Conservation (phyloP, 2,113 vertebrate genomes). For the Chloropsis hardwickii region DNA sequence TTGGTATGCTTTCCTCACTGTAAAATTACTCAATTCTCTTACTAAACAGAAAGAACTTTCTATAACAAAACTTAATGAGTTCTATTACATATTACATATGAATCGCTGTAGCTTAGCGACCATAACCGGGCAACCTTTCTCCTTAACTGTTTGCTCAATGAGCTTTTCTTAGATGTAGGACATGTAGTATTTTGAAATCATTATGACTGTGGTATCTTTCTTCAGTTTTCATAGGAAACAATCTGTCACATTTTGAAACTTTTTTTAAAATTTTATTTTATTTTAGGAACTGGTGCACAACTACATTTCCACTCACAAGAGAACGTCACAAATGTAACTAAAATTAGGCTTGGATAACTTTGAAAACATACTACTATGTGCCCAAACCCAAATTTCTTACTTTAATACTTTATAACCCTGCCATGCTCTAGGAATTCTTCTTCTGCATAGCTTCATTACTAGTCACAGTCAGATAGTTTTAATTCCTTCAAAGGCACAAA, state of each 20-base stretch:
- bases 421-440: conserved; percentile 38
- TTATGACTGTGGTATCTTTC: conserved; percentile 62
- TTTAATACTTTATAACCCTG: conserved; percentile 43
- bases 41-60: conserved; percentile 72
- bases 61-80: conserved; percentile 67
- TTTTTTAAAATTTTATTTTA: not conserved
- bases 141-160: conserved; percentile 63
- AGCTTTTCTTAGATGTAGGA: conserved; percentile 65
- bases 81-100: conserved; percentile 69
- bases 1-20: conserved; percentile 76
- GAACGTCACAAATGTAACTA: conserved; percentile 75
- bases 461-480: conserved; percentile 79
- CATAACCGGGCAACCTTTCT: conserved; percentile 18
- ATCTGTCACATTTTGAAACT: conserved; percentile 73
- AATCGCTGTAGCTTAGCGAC: conserved; percentile 62
- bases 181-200: conserved; percentile 61
- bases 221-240: conserved; percentile 78
- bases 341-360: conserved; percentile 64
- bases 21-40: conserved; percentile 63
- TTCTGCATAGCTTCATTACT: conserved; percentile 19
- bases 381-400: conserved; percentile 25
- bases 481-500: conserved; percentile 93
- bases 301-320: conserved; percentile 78
- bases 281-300: conserved; percentile 75
- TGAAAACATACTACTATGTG: conserved; percentile 25